A percentile compares a stretch with the other conserved stretches of the same genome.
phyloP scores from a whole-genome alignment of 2,113 vertebrate genomes.

The Scatophagus argus region DNA sequence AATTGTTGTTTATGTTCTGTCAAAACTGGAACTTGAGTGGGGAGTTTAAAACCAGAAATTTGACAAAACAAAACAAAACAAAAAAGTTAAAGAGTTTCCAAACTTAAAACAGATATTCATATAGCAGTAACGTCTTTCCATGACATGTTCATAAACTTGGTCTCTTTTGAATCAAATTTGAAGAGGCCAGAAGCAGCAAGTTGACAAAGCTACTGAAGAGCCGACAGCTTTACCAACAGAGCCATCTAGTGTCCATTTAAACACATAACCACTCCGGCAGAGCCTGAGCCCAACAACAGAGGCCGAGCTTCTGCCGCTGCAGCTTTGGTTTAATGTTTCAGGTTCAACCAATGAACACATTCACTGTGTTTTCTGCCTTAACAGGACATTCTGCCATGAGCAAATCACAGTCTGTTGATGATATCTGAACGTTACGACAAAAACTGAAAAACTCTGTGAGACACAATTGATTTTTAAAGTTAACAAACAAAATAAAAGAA shows the following conservation, averaged over 20 bases:
- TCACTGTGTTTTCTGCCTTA: background rate
- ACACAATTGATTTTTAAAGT: background rate
- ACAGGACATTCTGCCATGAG: background rate
- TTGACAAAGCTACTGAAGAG: background rate
- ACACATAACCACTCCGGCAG: background rate
- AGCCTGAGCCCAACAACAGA: background rate
- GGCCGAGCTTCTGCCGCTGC: background rate
- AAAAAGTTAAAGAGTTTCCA: background rate
- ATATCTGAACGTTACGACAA: background rate
- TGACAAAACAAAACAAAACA: background rate
- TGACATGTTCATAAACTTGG: background rate
- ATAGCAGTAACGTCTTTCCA: background rate
- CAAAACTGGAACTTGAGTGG: background rate
- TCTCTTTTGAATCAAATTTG: background rate
- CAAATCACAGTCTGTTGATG: background rate
- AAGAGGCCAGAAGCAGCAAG: background rate
- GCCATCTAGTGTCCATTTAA: conserved; percentile 65
- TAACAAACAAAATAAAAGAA: background rate
- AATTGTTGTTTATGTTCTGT: background rate
- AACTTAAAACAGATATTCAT: background rate
- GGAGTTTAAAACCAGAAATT: background rate
- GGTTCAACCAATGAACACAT: background rate
- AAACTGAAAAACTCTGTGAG: no score
- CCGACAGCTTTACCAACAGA: conserved; percentile 49
- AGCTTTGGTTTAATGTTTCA: no score